Evolutionary conservation across 2,797 vertebrate genomes (phyloP).

Genomic region (Masticophis lateralis): DNA sequence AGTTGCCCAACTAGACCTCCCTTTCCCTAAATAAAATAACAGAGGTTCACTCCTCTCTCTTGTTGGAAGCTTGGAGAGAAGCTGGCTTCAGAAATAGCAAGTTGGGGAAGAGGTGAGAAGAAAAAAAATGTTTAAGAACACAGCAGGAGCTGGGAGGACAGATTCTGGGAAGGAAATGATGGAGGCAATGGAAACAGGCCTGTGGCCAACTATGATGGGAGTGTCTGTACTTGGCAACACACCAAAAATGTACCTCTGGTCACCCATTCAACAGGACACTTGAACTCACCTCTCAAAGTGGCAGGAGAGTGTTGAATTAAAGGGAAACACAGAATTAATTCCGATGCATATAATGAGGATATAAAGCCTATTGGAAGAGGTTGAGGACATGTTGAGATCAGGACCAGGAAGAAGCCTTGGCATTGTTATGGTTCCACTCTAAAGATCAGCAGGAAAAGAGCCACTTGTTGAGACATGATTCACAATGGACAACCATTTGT

Average conservation of each 20-base stretch:
- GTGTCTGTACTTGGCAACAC: not conserved
- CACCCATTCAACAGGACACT: not conserved
- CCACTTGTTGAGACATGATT: not conserved
- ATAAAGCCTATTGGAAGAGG: not conserved
- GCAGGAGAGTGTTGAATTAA: not conserved
- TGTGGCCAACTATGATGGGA: not conserved
- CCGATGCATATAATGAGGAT: not conserved
- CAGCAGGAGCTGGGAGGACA: not conserved
- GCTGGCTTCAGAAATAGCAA: not conserved
- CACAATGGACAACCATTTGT: not conserved
- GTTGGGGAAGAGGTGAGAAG: not conserved
- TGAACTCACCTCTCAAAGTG: not conserved
- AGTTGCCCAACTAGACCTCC: not conserved
- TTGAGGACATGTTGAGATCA: not conserved
- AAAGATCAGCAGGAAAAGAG: not conserved
- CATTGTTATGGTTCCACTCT: not conserved
- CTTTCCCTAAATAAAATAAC: not conserved
- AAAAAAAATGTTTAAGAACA: not conserved
- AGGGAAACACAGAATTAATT: not conserved
- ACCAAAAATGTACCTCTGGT: not conserved
- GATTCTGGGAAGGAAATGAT: not conserved
- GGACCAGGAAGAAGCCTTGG: not conserved
- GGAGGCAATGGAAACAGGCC: not conserved
- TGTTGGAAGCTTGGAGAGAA: not conserved
- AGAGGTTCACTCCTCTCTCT: not conserved